Conservation (phyloP, 1,140 invertebrate genomes). For the Formica selysi region DNA sequence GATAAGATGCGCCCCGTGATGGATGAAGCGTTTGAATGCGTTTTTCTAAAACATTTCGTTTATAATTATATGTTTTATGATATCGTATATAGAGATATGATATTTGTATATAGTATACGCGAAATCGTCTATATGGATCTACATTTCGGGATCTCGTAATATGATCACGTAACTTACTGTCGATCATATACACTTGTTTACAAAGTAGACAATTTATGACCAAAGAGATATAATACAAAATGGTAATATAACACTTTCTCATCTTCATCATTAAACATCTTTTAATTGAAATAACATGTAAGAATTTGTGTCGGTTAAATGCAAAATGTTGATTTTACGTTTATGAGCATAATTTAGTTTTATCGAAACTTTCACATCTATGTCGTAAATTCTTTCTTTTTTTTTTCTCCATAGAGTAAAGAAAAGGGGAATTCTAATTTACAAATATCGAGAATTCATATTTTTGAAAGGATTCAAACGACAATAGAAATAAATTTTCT, state of each 20-base stretch:
- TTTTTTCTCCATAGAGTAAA: not conserved
- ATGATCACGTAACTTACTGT: constrained; percentile 8
- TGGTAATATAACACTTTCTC: not conserved
- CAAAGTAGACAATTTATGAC: not conserved
- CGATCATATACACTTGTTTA: not conserved
- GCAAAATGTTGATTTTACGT: not conserved
- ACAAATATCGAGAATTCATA: not conserved
- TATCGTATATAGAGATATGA: not conserved
- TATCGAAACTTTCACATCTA: not conserved
- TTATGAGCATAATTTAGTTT: not conserved
- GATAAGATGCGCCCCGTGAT: not conserved
- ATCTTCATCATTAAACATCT: not conserved
- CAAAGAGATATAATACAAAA: not conserved
- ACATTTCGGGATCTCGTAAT: not conserved
- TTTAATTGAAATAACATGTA: not conserved
- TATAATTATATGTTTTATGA: not conserved
- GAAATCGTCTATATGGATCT: not conserved
- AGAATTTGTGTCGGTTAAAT: not conserved
- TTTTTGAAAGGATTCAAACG: not conserved
- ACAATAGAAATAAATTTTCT: not conserved
- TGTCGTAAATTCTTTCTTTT: not conserved
- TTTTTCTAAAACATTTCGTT: not conserved
- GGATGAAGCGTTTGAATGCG: not conserved
- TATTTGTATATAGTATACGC: not conserved
- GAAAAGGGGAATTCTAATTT: not conserved